Evolutionary conservation across 2,888 invertebrate genomes (phyloP).

Genomic region (Drosophila prolongata): DNA sequence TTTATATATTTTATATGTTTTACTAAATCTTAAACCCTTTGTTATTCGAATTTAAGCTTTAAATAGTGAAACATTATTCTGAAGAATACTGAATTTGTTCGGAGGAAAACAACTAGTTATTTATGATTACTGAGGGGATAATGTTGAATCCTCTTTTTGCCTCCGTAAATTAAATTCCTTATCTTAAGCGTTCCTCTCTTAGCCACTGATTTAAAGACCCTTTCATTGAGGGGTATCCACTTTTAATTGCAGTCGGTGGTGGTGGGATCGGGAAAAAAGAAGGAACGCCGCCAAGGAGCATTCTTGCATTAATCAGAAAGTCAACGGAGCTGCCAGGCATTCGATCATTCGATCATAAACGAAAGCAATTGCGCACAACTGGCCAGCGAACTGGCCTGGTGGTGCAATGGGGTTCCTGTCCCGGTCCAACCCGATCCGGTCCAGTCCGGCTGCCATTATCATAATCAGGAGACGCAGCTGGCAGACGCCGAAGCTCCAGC

Average conservation of each 20-base stretch:
- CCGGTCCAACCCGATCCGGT: constrained; percentile 32
- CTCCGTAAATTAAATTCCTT: background rate
- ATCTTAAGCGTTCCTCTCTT: background rate
- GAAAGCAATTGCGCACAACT: constrained; percentile 70
- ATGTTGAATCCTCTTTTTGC: no score
- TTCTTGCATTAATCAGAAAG: constrained; percentile 81
- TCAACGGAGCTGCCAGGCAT: constrained; percentile 76
- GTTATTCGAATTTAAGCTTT: no score
- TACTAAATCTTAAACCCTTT: no score
- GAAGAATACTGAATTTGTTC: no score
- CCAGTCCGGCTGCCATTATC: constrained; percentile 64
- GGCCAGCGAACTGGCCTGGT: constrained; percentile 9
- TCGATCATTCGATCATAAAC: constrained; percentile 69
- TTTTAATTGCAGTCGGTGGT: constrained; percentile 70
- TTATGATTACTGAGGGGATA: no score
- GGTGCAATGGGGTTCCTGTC: constrained; percentile 18
- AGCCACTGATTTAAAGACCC: background rate
- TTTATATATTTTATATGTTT: no score
- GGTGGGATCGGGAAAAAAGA: constrained; percentile 42
- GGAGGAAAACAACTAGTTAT: no score
- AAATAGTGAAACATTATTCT: no score
- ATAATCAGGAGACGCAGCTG: constrained; percentile 78
- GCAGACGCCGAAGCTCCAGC: constrained; percentile 62
- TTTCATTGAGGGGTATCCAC: constrained; percentile 48
- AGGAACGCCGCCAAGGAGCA: constrained; percentile 64